Evolutionary conservation across 2,113 vertebrate genomes (phyloP).

Genomic region (Pitta sordida): DNA sequence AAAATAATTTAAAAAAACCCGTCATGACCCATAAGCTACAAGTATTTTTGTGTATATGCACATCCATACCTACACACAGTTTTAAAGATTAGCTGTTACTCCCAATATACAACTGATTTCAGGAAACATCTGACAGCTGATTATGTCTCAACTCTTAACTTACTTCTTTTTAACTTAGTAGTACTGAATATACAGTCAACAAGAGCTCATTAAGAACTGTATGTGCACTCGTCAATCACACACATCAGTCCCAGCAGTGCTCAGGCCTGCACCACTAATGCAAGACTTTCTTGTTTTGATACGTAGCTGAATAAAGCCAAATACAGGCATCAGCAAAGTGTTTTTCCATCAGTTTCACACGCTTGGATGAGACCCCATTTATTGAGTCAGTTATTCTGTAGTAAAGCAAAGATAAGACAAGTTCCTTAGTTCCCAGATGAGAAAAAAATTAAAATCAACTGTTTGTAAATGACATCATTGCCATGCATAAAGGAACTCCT

Average conservation of each 20-base stretch:
- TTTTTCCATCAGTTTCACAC: neutral
- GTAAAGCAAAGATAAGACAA: neutral
- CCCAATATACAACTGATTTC: neutral
- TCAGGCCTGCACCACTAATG: neutral
- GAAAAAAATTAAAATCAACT: neutral
- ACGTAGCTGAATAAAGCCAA: slow-evolving; percentile 22
- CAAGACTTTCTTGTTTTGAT: neutral
- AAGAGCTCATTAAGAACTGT: slow-evolving; percentile 40
- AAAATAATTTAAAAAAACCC: neutral
- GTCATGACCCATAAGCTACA: neutral
- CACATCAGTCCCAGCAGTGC: fast-evolving
- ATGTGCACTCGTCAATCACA: slow-evolving; percentile 45
- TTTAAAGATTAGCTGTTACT: neutral
- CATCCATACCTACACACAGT: neutral
- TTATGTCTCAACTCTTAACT: neutral
- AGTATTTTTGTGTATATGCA: neutral
- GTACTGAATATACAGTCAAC: neutral
- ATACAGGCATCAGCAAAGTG: neutral
- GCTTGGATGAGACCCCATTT: neutral
- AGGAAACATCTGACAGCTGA: neutral
- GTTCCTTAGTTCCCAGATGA: neutral
- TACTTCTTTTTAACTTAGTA: neutral
- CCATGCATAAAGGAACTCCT: neutral
- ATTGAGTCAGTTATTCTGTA: neutral
- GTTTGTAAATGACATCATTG: neutral